Evolutionary conservation across 1,140 invertebrate genomes (phyloP), one percentile per base, ranked within the genome.

Genomic region (Scylla paramamosain): DNA sequence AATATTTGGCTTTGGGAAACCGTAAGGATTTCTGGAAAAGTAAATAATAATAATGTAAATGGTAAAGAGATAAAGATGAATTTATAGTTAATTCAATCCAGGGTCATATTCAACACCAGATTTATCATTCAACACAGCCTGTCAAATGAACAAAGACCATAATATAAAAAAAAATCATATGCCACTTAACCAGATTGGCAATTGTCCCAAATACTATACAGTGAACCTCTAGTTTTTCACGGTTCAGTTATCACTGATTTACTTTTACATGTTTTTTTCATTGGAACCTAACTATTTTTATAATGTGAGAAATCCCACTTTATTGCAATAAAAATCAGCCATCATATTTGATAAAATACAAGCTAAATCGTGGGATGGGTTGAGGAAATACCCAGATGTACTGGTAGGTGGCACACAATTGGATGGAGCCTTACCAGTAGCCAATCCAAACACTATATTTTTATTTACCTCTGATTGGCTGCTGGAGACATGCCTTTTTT

Each of bases 1-100:
- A 95, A 45, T 95, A 95, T 39, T 95, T 95, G n/a, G 94, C 94
- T 28, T 95, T 95, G 7, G 94, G 94, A 45, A 95, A 95, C 52
- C 86, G 59, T 7, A 95, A 46, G 6, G 94, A 95, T 92, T 95
- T 95, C 94, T 95, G 94, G 59, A 95, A 92, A 67, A 29, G 29
- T 4, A 45, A 52, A 89, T 28, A 14, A 7, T 39, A 39, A 7
- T 39, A 2, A 89, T 90, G 46, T 39, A 4, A 48, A 48, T 48
- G 46, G 14, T 48, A 48, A 48, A 48, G 14, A 48, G 46, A 48
- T 48, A 48, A 28, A 28, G 86, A 8, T 32, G 2, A 32, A 1
- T 88, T 77, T 77, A 10, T 12, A 12, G 25, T 25, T 12, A 10
- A 77, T 25, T 10, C 59, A 77, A 77, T 10, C 59, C 59, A 77